phyloP scores from a whole-genome alignment of 2,888 invertebrate genomes.

The Melangyna quadrimaculata region DNA sequence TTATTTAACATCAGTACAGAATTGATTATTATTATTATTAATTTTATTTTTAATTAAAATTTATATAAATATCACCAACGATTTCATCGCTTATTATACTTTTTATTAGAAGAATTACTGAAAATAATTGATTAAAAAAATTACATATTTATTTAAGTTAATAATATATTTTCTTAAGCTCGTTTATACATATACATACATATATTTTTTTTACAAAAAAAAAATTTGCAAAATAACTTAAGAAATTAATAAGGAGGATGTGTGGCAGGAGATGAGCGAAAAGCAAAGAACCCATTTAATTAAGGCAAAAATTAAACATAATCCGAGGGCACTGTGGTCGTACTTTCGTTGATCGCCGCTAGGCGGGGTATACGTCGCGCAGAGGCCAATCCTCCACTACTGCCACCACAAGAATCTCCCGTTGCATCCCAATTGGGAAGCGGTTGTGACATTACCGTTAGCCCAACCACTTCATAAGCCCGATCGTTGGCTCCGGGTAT shows the following conservation, averaged over 20 bases:
- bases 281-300: neutral
- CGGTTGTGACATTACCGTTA: constrained; percentile 82
- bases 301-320: constrained; percentile 81
- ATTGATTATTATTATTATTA: constrained; percentile 42
- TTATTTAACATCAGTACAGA: constrained; percentile 64
- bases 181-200: constrained; percentile 32
- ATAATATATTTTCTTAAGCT: constrained; percentile 65
- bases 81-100: constrained; percentile 78
- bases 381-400: constrained; percentile 75
- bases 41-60: constrained; percentile 57
- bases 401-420: constrained; percentile 76
- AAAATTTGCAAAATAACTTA: constrained; percentile 68
- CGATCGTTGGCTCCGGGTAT: constrained; percentile 82
- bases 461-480: constrained; percentile 84
- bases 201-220: constrained; percentile 47
- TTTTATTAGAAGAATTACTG: constrained; percentile 54
- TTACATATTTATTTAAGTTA: constrained; percentile 41
- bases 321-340: constrained; percentile 83
- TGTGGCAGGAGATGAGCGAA: constrained; percentile 41
- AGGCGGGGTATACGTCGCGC: constrained; percentile 81
- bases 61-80: constrained; percentile 80
- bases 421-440: constrained; percentile 80
- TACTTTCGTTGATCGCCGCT: constrained; percentile 84
- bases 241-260: constrained; percentile 31
- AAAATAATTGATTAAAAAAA: constrained; percentile 55